A percentile compares a stretch with the other conserved stretches of the same genome.
Conservation (phyloP, 2,113 vertebrate genomes). For the Scytalopus superciliaris region DNA sequence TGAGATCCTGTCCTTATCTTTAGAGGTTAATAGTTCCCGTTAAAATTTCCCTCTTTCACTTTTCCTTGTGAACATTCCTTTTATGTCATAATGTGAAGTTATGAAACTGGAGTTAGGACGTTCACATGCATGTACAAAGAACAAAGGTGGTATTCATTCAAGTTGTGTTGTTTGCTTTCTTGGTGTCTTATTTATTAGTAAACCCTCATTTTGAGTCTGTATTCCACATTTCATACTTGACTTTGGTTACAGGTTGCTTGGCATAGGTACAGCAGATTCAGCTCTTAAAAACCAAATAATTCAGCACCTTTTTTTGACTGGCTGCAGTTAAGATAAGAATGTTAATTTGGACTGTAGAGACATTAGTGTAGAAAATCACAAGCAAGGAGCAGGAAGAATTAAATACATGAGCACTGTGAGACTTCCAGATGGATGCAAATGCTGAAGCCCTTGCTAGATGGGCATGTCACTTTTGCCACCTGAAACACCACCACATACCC, state of each 20-base stretch:
- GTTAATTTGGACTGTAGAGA: neutral
- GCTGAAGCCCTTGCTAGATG: neutral
- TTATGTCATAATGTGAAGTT: neutral
- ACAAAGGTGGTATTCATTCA: neutral
- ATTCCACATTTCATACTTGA: neutral
- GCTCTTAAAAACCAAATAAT: neutral
- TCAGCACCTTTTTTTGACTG: neutral
- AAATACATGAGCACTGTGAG: neutral
- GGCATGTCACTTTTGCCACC: neutral
- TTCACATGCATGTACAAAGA: neutral
- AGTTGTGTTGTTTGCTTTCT: neutral
- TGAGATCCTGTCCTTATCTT: neutral
- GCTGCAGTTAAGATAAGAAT: neutral
- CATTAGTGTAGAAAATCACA: neutral
- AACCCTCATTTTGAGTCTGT: neutral
- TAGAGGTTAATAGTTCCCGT: neutral
- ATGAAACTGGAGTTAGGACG: neutral
- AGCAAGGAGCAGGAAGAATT: neutral
- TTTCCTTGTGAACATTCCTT: neutral
- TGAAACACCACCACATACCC: neutral
- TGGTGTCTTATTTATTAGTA: neutral
- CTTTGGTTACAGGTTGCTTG: neutral
- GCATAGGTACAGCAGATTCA: neutral
- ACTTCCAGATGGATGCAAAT: accelerated
- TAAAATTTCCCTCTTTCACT: neutral